phyloP scores from a whole-genome alignment of 2,888 invertebrate genomes.

The Apotomis capreana region DNA sequence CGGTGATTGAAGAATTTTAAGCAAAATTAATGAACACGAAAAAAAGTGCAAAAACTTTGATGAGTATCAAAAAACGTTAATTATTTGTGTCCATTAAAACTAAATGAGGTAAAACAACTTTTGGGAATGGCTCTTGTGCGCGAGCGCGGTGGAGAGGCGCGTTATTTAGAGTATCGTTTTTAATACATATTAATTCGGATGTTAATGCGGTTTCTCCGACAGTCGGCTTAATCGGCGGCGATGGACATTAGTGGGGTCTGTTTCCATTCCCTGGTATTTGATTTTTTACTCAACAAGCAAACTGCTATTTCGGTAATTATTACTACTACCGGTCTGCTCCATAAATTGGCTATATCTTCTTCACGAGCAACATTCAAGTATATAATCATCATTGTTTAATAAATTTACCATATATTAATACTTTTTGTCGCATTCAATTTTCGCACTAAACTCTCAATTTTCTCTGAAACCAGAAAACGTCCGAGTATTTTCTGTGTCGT shows the following conservation, averaged over 20 bases:
- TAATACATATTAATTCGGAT: slow-evolving; percentile 72
- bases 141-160: slow-evolving; percentile 42
- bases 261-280: slow-evolving; percentile 44
- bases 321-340: too few species aligned
- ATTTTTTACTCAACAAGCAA: neutral
- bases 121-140: slow-evolving; percentile 12
- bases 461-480: too few species aligned
- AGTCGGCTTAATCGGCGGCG: slow-evolving; percentile 37
- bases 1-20: neutral
- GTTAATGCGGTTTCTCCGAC: slow-evolving; percentile 59
- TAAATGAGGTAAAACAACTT: slow-evolving; percentile 45
- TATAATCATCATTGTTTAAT: too few species aligned
- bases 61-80: slow-evolving; percentile 33
- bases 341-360: too few species aligned
- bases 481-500: too few species aligned
- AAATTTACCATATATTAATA: too few species aligned
- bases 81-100: slow-evolving; percentile 36
- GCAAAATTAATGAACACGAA: neutral
- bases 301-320: too few species aligned
- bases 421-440: too few species aligned
- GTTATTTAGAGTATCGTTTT: slow-evolving; percentile 57
- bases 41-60: slow-evolving; percentile 8
- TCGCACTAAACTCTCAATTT: too few species aligned
- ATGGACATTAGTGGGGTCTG: slow-evolving; percentile 47
- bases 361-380: too few species aligned